Percentiles rank a stretch among this genome's conserved stretches.
These are phyloP conservation scores for Micromesistius poutassou DNA, from an alignment of 2,797 vertebrate genomes.

Conservation along the genomic window DNA sequence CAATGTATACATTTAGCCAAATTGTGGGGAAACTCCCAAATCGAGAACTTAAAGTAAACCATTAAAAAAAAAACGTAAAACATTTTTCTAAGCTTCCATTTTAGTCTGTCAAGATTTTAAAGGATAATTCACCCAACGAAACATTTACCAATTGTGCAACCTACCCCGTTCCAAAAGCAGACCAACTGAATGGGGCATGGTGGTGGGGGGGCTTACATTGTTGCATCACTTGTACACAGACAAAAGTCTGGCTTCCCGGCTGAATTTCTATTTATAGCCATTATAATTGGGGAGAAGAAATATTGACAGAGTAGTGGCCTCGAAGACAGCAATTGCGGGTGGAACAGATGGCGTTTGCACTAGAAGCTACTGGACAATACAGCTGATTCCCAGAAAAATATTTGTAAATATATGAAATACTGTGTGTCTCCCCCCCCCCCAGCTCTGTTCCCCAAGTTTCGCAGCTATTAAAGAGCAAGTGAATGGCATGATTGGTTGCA, in stretches of 20 bases:
- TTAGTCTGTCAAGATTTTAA: no score
- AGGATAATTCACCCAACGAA: not conserved
- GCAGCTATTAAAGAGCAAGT: constrained; percentile 26
- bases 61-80: no score
- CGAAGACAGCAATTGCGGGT: not conserved
- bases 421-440: not conserved
- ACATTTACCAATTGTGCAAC: no score
- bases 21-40: not conserved
- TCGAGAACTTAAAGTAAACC: no score
- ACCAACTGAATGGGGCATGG: not conserved
- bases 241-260: not conserved
- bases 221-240: not conserved
- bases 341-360: not conserved
- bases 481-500: constrained; percentile 11
- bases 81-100: no score
- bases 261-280: not conserved
- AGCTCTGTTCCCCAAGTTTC: constrained; percentile 7
- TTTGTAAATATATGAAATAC: not conserved
- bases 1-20: not conserved
- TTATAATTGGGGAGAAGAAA: not conserved
- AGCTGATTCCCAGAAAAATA: constrained; percentile 7
- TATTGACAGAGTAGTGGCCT: not conserved
- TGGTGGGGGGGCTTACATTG: not conserved
- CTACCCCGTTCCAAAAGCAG: no score
- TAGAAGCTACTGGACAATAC: not conserved